phyloP scores from a whole-genome alignment of 2,113 vertebrate species.

The Ancistrus triradiatus region DNA sequence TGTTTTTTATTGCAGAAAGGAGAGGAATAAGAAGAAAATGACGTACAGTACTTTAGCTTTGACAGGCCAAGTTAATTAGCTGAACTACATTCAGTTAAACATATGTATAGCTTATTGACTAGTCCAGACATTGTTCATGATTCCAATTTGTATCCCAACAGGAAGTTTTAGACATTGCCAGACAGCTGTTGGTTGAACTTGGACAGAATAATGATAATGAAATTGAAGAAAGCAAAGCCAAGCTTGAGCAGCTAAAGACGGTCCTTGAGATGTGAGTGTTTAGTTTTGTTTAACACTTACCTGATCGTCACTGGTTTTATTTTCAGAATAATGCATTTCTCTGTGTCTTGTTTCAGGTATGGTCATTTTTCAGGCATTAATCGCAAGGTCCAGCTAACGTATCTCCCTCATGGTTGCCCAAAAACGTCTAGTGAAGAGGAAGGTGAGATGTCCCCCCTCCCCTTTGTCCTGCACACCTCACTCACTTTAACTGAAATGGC shows the following conservation, averaged over 20 bases:
- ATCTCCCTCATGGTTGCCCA: constrained; percentile 87
- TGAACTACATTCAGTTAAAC: no score
- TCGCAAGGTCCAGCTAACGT: constrained; percentile 87
- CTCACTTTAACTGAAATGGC: neutral
- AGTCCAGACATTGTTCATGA: neutral
- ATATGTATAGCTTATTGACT: neutral
- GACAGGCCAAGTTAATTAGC: no score
- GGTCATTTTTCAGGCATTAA: constrained; percentile 91
- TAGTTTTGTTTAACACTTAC: neutral
- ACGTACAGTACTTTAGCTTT: no score
- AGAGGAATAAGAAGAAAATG: no score
- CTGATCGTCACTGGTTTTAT: no score
- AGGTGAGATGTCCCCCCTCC: constrained; percentile 60
- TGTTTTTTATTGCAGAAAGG: no score
- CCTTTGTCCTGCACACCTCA: neutral
- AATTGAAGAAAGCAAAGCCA: constrained; percentile 89
- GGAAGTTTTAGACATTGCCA: constrained; percentile 86
- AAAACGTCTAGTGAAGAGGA: constrained; percentile 91
- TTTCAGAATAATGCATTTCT: neutral
- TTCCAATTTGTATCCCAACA: constrained; percentile 49
- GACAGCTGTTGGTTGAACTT: constrained; percentile 80
- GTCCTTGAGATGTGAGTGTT: constrained; percentile 83
- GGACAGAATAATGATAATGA: constrained; percentile 87
- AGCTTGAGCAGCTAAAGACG: constrained; percentile 87
- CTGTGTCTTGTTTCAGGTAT: constrained; percentile 67